phyloP scores from a whole-genome alignment of 1,140 invertebrate species.

The Belonocnema kinseyi region DNA sequence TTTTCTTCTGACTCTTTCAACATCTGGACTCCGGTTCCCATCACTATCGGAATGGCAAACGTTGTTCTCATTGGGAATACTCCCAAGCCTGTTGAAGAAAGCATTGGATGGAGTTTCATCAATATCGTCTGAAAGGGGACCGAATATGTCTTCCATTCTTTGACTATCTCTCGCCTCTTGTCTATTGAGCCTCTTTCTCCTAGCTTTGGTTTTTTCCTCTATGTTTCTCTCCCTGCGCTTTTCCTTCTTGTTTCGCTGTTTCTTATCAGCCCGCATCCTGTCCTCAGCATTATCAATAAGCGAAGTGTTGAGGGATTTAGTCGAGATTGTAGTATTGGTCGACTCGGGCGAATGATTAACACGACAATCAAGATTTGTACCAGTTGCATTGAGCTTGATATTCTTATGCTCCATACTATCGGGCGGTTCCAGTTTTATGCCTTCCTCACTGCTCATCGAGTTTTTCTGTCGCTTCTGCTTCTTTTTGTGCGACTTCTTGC shows the following conservation, averaged over 20 bases:
- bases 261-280: slow-evolving; percentile 72
- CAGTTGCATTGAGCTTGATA: slow-evolving; percentile 55
- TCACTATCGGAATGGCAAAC: slow-evolving; percentile 68
- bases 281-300: slow-evolving; percentile 75
- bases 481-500: slow-evolving; percentile 87
- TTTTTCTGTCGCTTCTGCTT: slow-evolving; percentile 87
- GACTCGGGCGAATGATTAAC: slow-evolving; percentile 63
- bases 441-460: slow-evolving; percentile 79
- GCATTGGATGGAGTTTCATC: slow-evolving; percentile 64
- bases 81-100: slow-evolving; percentile 62
- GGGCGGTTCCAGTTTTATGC: slow-evolving; percentile 61
- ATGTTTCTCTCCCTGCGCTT: slow-evolving; percentile 82
- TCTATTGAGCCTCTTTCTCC: slow-evolving; percentile 76
- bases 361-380: slow-evolving; percentile 53
- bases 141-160: slow-evolving; percentile 92
- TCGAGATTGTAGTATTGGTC: slow-evolving; percentile 33
- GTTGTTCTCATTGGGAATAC: slow-evolving; percentile 58
- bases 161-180: slow-evolving; percentile 74
- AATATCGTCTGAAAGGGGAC: slow-evolving; percentile 86
- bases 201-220: slow-evolving; percentile 79
- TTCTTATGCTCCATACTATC: slow-evolving; percentile 67
- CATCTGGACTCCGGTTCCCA: slow-evolving; percentile 63
- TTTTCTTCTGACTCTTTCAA: slow-evolving; percentile 68
- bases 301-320: slow-evolving; percentile 67
- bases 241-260: slow-evolving; percentile 83